Base-by-base conservation (phyloP, 2,113 vertebrate genomes). In the Corythaixoides concolor region DNA sequence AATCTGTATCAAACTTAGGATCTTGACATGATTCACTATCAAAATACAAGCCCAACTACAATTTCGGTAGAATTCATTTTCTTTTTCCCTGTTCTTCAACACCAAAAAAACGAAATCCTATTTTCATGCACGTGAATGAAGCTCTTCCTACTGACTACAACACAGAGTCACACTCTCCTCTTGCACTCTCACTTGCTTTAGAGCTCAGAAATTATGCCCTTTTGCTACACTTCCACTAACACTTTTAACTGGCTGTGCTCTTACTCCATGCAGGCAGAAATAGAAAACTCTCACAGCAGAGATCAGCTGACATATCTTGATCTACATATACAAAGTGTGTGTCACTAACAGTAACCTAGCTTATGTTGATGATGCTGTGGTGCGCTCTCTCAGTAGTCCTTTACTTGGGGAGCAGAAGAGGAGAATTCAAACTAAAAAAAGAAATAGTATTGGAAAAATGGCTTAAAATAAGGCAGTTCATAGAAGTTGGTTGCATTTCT, bases 261-360 rank as follows among this genome's bases (percentile, higher is more conserved):
- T 77, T 59, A 55, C 19, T 66, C 49, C 16, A 12, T n/a, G 18
- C 28, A 33, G n/a, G 33, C 12, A 79, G 47, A 80, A 88, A n/a
- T 78, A 49, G 11, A 47, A 70, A 68, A 35, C 23, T 59, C 17
- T 28, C n/a, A 9, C 8, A 78, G 78, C 50, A 56, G 47, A 39
- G 26, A 20, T 90, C 39, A 50, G 69, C 9, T 45, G 55, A 47
- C 23, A 50, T 19, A 60, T 43, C 8, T 26, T 41, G 19, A 73
- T 14, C 15, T 21, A 53, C 4, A 1, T 0, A 2, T 19, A 58
- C 47, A 21, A 37, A 67, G 19, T 5, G 52, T 67, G 35, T 30
- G 15, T 55, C 60, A 28, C 12, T 68, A 67, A 32, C 4, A 5
- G n/a, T 81, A 37, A 45, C 4, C 11, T 1, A 27, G 19, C 11